Percentiles rank a stretch among this genome's conserved stretches.
These are phyloP conservation scores for Bufo bufo DNA, from an alignment of 2,113 vertebrate genomes.

Conservation along the genomic window DNA sequence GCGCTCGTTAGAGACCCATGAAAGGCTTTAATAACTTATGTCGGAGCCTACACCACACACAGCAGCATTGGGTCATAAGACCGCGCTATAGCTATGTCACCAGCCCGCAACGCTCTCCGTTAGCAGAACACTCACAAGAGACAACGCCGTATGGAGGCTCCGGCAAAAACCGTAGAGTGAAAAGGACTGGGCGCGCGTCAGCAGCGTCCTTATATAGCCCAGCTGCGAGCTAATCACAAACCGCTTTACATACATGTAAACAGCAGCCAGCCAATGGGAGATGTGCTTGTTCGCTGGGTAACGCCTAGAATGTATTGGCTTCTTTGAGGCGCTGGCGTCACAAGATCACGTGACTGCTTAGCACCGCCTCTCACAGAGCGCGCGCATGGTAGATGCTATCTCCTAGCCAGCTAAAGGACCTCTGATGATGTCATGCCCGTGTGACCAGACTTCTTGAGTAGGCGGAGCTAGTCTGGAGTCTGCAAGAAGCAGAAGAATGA, in stretches of 20 bases:
- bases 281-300: background rate
- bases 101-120: fast-evolving
- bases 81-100: no score
- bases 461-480: no score
- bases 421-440: no score
- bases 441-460: no score
- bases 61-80: background rate
- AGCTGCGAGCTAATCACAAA: conserved; percentile 55
- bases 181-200: conserved; percentile 34
- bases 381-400: no score
- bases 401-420: no score
- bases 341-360: no score
- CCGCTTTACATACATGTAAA: background rate
- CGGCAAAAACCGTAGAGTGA: conserved; percentile 61
- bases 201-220: conserved; percentile 65
- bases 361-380: no score
- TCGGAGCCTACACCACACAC: background rate
- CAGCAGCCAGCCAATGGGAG: background rate
- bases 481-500: no score
- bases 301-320: no score
- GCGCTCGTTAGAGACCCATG: background rate
- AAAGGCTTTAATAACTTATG: no score
- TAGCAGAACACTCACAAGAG: background rate
- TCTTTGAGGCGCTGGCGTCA: no score
- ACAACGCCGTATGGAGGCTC: conserved; percentile 83